A percentile compares a stretch with the other conserved stretches of the same genome.
phyloP scores from a whole-genome alignment of 2,888 invertebrate genomes.

The Scrobipalpa costella region DNA sequence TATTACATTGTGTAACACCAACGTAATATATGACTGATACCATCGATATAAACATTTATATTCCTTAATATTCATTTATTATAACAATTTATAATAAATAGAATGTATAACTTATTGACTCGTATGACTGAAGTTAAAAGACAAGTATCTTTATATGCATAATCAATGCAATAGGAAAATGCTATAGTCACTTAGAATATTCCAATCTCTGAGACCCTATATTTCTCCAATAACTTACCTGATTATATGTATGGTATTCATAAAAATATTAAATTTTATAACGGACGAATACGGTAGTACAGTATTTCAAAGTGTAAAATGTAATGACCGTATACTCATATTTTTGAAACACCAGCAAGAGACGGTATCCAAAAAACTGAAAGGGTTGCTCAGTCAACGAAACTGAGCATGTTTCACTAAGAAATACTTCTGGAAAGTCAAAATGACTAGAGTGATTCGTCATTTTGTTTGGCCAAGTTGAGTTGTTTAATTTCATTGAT shows the following conservation, averaged over 20 bases:
- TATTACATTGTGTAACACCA: not conserved
- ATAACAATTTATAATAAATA: not conserved
- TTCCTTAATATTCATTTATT: constrained; percentile 5
- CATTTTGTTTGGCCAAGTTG: no score
- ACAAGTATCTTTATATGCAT: constrained; percentile 6
- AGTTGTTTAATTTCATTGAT: no score
- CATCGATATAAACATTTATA: not conserved
- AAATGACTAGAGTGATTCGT: no score
- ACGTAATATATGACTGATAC: not conserved
- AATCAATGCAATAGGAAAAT: constrained; percentile 8
- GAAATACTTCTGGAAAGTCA: no score
- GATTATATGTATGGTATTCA: constrained; percentile 3
- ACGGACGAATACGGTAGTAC: not conserved
- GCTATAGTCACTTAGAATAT: not conserved
- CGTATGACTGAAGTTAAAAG: constrained; percentile 5
- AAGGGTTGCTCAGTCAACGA: no score
- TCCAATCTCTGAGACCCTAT: not conserved
- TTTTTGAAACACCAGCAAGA: not conserved
- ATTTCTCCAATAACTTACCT: not conserved
- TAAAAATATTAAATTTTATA: not conserved
- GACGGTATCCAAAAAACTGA: no score
- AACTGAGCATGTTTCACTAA: no score
- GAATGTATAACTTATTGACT: not conserved
- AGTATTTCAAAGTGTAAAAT: not conserved
- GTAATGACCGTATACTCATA: not conserved